A percentile compares a stretch with the other conserved stretches of the same genome.
These are phyloP conservation scores for Mythimna pallens DNA, from an alignment of 2,888 invertebrate genomes.

Conservation along the genomic window DNA sequence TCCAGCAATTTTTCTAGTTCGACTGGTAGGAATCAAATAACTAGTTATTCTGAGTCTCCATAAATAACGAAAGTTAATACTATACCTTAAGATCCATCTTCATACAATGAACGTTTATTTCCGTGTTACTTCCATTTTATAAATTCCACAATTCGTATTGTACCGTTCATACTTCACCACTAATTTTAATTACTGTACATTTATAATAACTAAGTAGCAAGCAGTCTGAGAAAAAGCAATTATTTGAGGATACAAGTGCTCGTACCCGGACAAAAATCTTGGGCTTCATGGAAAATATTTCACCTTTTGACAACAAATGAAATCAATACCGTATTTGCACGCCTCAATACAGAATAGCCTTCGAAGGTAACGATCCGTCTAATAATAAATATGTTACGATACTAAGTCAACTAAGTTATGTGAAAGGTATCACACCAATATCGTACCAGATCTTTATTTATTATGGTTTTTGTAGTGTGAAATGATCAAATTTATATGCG, in stretches of 20 bases:
- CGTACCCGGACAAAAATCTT: neutral
- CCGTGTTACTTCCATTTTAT: neutral
- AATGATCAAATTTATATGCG: too few species aligned
- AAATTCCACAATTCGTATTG: neutral
- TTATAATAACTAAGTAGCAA: neutral
- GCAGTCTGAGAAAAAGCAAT: neutral
- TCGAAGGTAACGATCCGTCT: constrained; percentile 20
- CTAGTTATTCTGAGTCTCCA: neutral
- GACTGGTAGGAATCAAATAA: neutral
- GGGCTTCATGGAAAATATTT: neutral
- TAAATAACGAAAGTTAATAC: neutral
- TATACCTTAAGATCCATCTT: neutral
- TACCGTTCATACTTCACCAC: neutral
- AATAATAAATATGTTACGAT: constrained; percentile 10
- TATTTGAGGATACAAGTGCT: neutral
- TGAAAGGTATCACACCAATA: constrained; percentile 10
- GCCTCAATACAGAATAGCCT: constrained; percentile 4
- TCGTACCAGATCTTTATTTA: neutral
- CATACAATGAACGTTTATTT: neutral
- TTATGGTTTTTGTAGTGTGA: neutral
- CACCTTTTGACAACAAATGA: neutral
- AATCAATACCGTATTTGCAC: constrained; percentile 13
- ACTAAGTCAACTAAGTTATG: constrained; percentile 2
- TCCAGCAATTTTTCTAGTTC: too few species aligned
- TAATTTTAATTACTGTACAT: neutral